Evolutionary conservation across 1,140 invertebrate species (phyloP).

Genomic region (Scaptomyza graminum): DNA sequence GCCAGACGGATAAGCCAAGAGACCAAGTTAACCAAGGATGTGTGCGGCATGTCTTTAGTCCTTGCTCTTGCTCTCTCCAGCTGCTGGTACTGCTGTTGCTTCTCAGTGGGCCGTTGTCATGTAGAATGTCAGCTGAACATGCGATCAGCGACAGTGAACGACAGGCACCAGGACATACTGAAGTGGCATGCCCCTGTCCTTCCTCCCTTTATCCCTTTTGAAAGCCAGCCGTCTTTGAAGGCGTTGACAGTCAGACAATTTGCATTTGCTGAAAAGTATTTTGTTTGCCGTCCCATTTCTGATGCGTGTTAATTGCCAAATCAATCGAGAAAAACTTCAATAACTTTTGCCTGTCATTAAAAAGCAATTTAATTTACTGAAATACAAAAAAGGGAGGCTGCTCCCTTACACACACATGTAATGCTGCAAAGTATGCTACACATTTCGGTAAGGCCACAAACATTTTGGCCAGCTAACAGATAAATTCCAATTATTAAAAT

Average conservation of each 20-base stretch:
- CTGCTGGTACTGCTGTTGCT: constrained; percentile 1
- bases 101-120: constrained; percentile 18
- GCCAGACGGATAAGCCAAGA: constrained; percentile 1
- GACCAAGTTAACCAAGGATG: constrained; percentile 25
- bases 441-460: constrained; percentile 52
- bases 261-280: constrained; percentile 67
- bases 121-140: constrained; percentile 64
- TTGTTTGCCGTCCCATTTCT: constrained; percentile 34
- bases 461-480: constrained; percentile 53
- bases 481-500: constrained; percentile 80
- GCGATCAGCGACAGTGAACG: constrained; percentile 63
- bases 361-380: constrained; percentile 71
- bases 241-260: constrained; percentile 62
- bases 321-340: constrained; percentile 53
- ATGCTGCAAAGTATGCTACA: constrained; percentile 37
- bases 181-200: constrained; percentile 4
- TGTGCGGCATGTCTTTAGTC: constrained; percentile 20
- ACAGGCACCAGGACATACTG: constrained; percentile 36
- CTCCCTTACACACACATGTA: neutral
- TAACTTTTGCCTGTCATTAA: constrained; percentile 55
- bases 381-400: neutral
- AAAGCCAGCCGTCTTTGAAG: constrained; percentile 5
- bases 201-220: neutral
- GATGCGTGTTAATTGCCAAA: constrained; percentile 69
- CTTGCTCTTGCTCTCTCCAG: neutral